Evolutionary conservation across 2,888 invertebrate genomes (phyloP).

Genomic region (Dasysyrphus albostriatus): DNA sequence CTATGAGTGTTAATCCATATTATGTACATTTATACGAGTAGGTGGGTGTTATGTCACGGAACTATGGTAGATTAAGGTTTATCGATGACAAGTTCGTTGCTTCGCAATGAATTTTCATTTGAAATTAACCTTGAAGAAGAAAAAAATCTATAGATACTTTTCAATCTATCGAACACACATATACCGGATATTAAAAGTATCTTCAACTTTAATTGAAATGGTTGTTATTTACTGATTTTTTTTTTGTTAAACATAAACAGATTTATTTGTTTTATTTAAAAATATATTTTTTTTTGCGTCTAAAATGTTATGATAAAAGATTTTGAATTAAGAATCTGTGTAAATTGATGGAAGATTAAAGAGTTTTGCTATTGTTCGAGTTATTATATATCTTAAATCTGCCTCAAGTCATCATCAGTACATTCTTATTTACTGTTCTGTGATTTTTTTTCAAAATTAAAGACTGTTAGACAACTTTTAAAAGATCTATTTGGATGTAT

Average conservation of each 20-base stretch:
- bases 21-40: background rate
- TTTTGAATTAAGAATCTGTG: background rate
- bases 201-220: background rate
- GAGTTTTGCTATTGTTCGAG: no score
- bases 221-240: background rate
- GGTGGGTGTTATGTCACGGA: conserved; percentile 53
- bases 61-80: conserved; percentile 34
- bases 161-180: conserved; percentile 3
- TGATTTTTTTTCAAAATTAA: no score
- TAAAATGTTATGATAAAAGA: background rate
- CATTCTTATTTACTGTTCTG: no score
- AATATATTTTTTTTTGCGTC: background rate
- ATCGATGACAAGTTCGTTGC: conserved; percentile 46
- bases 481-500: no score
- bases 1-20: conserved; percentile 23
- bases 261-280: background rate
- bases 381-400: no score
- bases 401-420: no score
- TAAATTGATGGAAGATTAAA: no score
- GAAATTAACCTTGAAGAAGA: conserved; percentile 36
- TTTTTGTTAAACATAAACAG: background rate
- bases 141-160: conserved; percentile 6
- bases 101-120: conserved; percentile 29
- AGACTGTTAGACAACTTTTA: no score
- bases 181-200: conserved; percentile 44